Percentiles rank a stretch among this genome's conserved stretches.
phyloP scores from a whole-genome alignment of 2,888 invertebrate species.

The Ellobium chinense region DNA sequence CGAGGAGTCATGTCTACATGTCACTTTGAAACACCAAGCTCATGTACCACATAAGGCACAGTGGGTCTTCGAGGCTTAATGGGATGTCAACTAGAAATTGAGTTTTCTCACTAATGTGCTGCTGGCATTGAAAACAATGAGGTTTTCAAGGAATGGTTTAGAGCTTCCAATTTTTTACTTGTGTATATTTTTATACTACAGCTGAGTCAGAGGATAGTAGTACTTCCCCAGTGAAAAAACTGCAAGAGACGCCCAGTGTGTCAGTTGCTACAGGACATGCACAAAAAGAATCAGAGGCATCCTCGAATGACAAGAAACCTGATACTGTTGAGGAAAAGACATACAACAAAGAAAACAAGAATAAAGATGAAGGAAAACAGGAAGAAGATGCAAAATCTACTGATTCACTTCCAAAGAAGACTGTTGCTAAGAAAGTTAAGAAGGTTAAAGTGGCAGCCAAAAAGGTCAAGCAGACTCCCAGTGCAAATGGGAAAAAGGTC shows the following conservation, averaged over 20 bases:
- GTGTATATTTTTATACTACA: neutral
- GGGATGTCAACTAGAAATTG: too few relatives aligned
- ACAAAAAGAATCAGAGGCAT: neutral
- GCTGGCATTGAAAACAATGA: too few relatives aligned
- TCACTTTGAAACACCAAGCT: too few relatives aligned
- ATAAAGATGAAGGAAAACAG: neutral
- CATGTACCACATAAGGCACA: too few relatives aligned
- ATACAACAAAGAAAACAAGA: neutral
- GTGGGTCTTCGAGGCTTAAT: too few relatives aligned
- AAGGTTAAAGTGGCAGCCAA: neutral
- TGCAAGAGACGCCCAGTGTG: neutral
- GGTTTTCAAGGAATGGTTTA: too few relatives aligned
- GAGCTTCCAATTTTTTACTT: too few relatives aligned
- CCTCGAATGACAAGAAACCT: neutral
- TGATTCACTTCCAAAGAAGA: too few relatives aligned
- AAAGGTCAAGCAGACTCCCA: neutral
- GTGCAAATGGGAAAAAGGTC: neutral
- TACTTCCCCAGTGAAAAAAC: constrained; percentile 23
- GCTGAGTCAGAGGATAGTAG: constrained; percentile 35
- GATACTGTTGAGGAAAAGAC: neutral
- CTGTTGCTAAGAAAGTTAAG: neutral
- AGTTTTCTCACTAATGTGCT: too few relatives aligned
- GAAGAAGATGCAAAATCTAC: neutral
- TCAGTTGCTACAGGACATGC: too few relatives aligned
- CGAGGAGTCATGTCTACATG: too few relatives aligned